Evolutionary conservation across 2,888 invertebrate genomes (phyloP), one percentile per base, ranked within the genome.

Genomic region (Noctuana brunneofusca): DNA sequence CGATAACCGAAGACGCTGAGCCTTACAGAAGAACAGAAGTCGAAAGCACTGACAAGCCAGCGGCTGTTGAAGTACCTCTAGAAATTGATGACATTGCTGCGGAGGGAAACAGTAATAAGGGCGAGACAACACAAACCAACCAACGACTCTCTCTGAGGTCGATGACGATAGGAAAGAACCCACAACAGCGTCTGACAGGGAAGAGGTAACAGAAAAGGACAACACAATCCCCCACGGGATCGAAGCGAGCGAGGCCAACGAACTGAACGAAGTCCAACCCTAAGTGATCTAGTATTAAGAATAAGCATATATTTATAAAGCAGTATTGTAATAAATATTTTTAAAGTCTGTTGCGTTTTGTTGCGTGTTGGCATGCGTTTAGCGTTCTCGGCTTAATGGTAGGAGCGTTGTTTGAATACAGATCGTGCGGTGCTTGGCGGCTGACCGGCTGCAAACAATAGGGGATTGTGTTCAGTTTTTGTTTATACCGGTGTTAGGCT

Each of bases 311-410:
- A 84, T 83, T 81, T 82, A 80, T 84, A 82, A 81, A 73, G 74
- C 81, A 84, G 84, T 87, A 87, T 86, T 87, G 73, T 86, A 90
- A 90, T 89, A 89, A 89, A 89, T 82, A 81, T 84, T 78, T 84
- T 83, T 79, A 75, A 76, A 77, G 74, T 74, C 66, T 64, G 50
- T 66, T 76, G 80, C 82, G 83, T 84, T 85, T 83, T 78, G 76
- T 69, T 72, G 71, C 75, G 70, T 71, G 72, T 76, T 71, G 69
- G 78, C 73, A 80, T 79, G 81, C 79, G 72, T 69, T 68, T 62
- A 66, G 73, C 75, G 74, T 66, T 60, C 68, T 67, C 65, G 69
- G 48, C 68, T 71, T 68, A 69, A 78, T 79, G 75, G 71, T 65
- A 63, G 67, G 58, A 32, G 65, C 73, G 69, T 69, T 71, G 60